Percentiles rank a stretch among this genome's conserved stretches.
Evolutionary conservation across 2,113 vertebrate species (phyloP).

Genomic region (Entelurus aequoreus): DNA sequence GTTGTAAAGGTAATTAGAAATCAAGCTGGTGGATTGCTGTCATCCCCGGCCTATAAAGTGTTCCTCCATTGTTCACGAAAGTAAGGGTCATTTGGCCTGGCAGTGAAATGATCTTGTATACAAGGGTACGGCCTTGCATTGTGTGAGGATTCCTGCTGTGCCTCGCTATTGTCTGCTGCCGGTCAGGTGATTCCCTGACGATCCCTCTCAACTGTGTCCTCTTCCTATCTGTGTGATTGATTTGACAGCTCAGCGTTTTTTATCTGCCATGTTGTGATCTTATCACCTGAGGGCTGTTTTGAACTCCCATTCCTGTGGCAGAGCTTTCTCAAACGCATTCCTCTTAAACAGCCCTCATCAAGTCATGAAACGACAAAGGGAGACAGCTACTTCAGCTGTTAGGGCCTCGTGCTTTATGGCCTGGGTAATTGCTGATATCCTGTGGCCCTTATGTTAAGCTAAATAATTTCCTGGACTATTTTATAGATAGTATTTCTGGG

Average conservation of each 20-base stretch:
- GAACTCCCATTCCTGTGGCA: slow-evolving; percentile 50
- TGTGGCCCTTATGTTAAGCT: slow-evolving; percentile 56
- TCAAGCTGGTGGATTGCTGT: background rate
- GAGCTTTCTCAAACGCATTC: slow-evolving; percentile 62
- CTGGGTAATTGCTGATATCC: slow-evolving; percentile 64
- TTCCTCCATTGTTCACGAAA: slow-evolving; percentile 8
- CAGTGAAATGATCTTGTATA: slow-evolving; percentile 3
- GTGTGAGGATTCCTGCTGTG: slow-evolving; percentile 42
- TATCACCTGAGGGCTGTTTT: slow-evolving; percentile 68
- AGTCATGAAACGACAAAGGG: slow-evolving; percentile 56
- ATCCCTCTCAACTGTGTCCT: slow-evolving; percentile 39
- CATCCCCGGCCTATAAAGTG: background rate
- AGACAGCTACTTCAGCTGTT: slow-evolving; percentile 62
- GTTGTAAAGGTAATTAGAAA: background rate
- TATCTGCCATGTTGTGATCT: slow-evolving; percentile 66
- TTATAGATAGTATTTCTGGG: slow-evolving; percentile 45
- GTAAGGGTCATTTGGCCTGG: slow-evolving; percentile 18
- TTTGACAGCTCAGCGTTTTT: slow-evolving; percentile 61
- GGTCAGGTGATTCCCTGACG: slow-evolving; percentile 54
- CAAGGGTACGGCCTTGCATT: slow-evolving; percentile 16
- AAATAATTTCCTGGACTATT: slow-evolving; percentile 59
- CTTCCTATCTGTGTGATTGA: slow-evolving; percentile 65
- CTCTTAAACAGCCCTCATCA: slow-evolving; percentile 61
- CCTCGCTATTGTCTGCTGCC: slow-evolving; percentile 44
- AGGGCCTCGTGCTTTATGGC: slow-evolving; percentile 51